Percentiles rank a stretch among this genome's conserved stretches.
phyloP scores from a whole-genome alignment of 2,113 vertebrate genomes.

The Oxyura jamaicensis region DNA sequence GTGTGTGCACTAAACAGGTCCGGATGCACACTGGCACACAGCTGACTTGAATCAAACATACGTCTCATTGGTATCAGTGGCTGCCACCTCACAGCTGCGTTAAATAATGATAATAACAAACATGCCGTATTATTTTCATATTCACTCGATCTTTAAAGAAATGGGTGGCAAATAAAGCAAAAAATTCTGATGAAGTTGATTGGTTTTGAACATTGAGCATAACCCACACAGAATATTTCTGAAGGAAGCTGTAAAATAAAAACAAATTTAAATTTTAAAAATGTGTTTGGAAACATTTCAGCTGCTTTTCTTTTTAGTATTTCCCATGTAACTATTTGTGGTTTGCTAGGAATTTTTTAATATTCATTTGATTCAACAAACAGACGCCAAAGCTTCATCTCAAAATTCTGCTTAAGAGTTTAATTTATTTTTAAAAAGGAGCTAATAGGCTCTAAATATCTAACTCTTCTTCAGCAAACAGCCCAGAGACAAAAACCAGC shows the following conservation, averaged over 20 bases:
- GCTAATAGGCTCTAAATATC: conserved; percentile 31
- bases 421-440: conserved; percentile 50
- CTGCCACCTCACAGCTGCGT: background rate
- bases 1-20: background rate
- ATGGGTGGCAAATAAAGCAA: background rate
- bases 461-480: conserved; percentile 14
- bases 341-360: conserved; percentile 66
- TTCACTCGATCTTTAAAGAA: background rate
- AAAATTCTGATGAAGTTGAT: background rate
- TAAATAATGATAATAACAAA: background rate
- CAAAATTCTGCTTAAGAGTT: conserved; percentile 22
- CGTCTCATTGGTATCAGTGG: background rate
- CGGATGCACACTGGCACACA: accelerated
- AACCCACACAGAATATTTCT: background rate
- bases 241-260: conserved; percentile 25
- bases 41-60: background rate
- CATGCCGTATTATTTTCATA: background rate
- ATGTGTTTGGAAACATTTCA: conserved; percentile 31
- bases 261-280: background rate
- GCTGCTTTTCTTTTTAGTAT: background rate
- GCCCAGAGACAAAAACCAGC: conserved; percentile 13
- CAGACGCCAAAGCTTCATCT: conserved; percentile 34
- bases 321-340: conserved; percentile 24
- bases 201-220: background rate
- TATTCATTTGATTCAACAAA: conserved; percentile 45